A percentile compares a stretch with the other conserved stretches of the same genome.
phyloP scores from a whole-genome alignment of 1,140 invertebrate genomes.

The Dreissena rostriformis region DNA sequence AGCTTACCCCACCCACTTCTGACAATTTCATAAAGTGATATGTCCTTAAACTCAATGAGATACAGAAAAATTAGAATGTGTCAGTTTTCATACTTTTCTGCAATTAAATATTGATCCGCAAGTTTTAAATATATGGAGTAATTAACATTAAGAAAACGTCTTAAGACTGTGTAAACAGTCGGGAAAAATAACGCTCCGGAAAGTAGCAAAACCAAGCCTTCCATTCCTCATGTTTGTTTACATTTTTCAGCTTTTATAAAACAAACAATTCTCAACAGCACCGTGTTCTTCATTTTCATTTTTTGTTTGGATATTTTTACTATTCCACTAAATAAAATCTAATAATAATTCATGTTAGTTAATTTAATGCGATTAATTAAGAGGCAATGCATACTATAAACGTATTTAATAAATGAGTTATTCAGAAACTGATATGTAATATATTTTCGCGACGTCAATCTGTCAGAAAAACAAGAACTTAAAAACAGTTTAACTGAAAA shows the following conservation, averaged over 20 bases:
- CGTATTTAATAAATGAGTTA: too few relatives aligned
- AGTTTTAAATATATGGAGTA: slow-evolving; percentile 26
- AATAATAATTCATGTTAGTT: too few relatives aligned
- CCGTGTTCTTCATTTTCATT: not conserved
- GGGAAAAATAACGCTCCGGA: slow-evolving; percentile 51
- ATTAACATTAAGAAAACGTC: slow-evolving; percentile 6
- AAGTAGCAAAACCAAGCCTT: not conserved
- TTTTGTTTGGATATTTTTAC: not conserved
- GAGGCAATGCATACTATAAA: too few relatives aligned
- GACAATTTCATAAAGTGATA: too few relatives aligned
- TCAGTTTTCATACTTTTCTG: slow-evolving; percentile 50
- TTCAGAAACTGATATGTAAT: not conserved
- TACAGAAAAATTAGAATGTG: too few relatives aligned
- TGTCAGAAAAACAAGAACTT: too few relatives aligned
- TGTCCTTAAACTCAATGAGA: too few relatives aligned
- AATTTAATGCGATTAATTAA: too few relatives aligned
- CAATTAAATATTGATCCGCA: slow-evolving; percentile 44
- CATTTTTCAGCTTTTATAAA: not conserved
- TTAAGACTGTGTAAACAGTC: slow-evolving; percentile 30
- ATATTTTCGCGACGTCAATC: slow-evolving; percentile 15
- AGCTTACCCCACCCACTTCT: too few relatives aligned
- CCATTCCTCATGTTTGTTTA: not conserved
- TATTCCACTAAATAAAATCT: too few relatives aligned
- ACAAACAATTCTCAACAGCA: not conserved
- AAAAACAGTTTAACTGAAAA: too few relatives aligned